Evolutionary conservation across 1,140 invertebrate species (phyloP), one percentile per base, ranked within the genome.

Genomic region (Aphelenchoides avenae): DNA sequence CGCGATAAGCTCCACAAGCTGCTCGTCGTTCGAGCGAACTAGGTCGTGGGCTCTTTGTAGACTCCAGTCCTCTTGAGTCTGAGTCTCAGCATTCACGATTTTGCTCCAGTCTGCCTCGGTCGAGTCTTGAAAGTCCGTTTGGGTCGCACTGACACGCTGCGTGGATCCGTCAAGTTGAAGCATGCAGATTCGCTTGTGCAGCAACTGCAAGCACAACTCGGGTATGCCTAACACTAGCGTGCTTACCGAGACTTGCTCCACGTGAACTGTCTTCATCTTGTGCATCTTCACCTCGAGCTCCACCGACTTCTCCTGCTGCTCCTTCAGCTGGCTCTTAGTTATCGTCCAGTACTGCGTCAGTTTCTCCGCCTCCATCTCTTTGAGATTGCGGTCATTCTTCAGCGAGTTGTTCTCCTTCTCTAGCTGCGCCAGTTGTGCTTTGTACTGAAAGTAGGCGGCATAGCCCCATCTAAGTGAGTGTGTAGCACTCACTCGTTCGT

Each of bases 301-400:
- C 13, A 41, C 33, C 9, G 20, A 5, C 27, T 39, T 15, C 27
- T 66, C 20, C 26, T 68, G 24, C 18, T 56, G 27, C 24, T 43
- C 39, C 20, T 58, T 15, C 26, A 62, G 31, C 46, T 62, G 61
- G 22, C 47, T 26, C 18, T 39, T n/a, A 5, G 48, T 65, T 13
- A 62, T 53, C 13, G 57, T 62, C 59, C 59, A 66, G 18, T 52
- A 62, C 22, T 56, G 61, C 13, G 13, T 33, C 11, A 62, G 27
- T 47, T 62, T 62, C 41, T 62, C 59, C 13, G 66, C 26, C 33
- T 62, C 59, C 53, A 62, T 24, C 11, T 66, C 61, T 40, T 66
- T 64, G 5, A 34, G 37, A 30, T 42, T 65, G 13, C 42, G 33
- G 26, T 62, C 62, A 26, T 57, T 64, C 37, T 48, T 41, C 9